Evolutionary conservation across 2,888 invertebrate species (phyloP).

Genomic region (Thymelicus sylvestris): DNA sequence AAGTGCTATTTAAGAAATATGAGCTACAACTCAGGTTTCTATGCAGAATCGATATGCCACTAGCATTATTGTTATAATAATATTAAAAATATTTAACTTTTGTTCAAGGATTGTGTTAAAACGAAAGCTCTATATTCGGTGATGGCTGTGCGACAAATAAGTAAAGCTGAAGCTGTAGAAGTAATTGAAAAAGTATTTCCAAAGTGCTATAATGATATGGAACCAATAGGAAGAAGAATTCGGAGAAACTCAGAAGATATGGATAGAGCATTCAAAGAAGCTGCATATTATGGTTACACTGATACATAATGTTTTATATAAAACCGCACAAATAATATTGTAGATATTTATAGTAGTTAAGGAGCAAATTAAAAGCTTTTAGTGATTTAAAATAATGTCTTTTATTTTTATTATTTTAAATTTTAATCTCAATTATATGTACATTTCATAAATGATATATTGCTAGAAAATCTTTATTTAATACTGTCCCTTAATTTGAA

Average conservation of each 20-base stretch:
- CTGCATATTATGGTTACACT: slow-evolving; percentile 90
- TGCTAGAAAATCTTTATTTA: slow-evolving; percentile 61
- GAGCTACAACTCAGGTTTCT: no score
- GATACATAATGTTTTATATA: slow-evolving; percentile 60
- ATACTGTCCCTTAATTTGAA: slow-evolving; percentile 58
- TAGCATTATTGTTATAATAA: no score
- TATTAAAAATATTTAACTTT: slow-evolving; percentile 13
- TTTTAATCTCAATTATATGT: slow-evolving; percentile 59
- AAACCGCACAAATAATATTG: slow-evolving; percentile 41
- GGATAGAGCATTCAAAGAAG: slow-evolving; percentile 90
- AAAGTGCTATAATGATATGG: slow-evolving; percentile 95
- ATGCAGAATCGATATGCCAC: no score
- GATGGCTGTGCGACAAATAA: slow-evolving; percentile 91
- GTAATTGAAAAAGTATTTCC: slow-evolving; percentile 95
- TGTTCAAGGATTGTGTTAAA: slow-evolving; percentile 92
- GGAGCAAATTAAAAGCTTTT: slow-evolving; percentile 60
- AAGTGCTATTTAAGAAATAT: no score
- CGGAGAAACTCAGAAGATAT: slow-evolving; percentile 91
- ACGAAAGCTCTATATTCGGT: slow-evolving; percentile 94
- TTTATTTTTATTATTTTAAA: slow-evolving; percentile 74
- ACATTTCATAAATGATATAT: slow-evolving; percentile 62
- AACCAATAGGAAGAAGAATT: slow-evolving; percentile 93
- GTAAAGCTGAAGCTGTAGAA: slow-evolving; percentile 87
- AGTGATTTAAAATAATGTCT: slow-evolving; percentile 81
- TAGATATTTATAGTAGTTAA: slow-evolving; percentile 34